A percentile compares a stretch with the other conserved stretches of the same genome.
Evolutionary conservation across 1,140 invertebrate species (phyloP).

Genomic region (Drosophila triauraria): DNA sequence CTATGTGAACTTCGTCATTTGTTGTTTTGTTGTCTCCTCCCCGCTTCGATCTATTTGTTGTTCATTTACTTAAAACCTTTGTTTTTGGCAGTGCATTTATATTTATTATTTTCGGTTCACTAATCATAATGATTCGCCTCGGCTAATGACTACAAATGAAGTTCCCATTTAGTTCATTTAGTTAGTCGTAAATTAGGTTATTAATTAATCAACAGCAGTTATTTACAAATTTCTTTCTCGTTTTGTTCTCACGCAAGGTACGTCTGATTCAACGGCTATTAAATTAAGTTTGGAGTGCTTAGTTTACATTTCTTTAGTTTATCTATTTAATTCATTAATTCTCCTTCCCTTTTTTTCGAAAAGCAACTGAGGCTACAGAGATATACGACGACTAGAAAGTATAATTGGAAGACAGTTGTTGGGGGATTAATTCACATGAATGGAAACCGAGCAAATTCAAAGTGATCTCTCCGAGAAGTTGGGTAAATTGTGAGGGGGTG

Average conservation of each 20-base stretch:
- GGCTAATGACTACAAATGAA: conserved; percentile 74
- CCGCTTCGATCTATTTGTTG: conserved; percentile 57
- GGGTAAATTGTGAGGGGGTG: not conserved
- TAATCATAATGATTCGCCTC: conserved; percentile 65
- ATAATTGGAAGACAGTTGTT: conserved; percentile 83
- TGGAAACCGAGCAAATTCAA: conserved; percentile 3
- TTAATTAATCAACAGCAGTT: conserved; percentile 80
- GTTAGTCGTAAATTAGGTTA: conserved; percentile 69
- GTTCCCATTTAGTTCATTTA: conserved; percentile 40
- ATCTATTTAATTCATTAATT: conserved; percentile 2
- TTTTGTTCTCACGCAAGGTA: conserved; percentile 77
- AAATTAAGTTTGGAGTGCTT: conserved; percentile 46
- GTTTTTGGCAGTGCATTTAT: conserved; percentile 85
- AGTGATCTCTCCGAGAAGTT: conserved; percentile 7
- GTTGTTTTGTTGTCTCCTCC: conserved; percentile 30
- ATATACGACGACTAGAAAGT: conserved; percentile 54
- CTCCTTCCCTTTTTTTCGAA: conserved; percentile 26
- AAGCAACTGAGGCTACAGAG: conserved; percentile 63
- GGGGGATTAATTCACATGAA: conserved; percentile 62
- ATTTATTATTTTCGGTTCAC: conserved; percentile 74
- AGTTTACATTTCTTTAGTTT: conserved; percentile 34
- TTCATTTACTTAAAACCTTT: conserved; percentile 79
- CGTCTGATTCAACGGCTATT: conserved; percentile 72
- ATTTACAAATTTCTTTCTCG: conserved; percentile 63
- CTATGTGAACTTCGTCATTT: conserved; percentile 32